Evolutionary conservation across 2,797 vertebrate species (phyloP).

Genomic region (Sciurus carolinensis): DNA sequence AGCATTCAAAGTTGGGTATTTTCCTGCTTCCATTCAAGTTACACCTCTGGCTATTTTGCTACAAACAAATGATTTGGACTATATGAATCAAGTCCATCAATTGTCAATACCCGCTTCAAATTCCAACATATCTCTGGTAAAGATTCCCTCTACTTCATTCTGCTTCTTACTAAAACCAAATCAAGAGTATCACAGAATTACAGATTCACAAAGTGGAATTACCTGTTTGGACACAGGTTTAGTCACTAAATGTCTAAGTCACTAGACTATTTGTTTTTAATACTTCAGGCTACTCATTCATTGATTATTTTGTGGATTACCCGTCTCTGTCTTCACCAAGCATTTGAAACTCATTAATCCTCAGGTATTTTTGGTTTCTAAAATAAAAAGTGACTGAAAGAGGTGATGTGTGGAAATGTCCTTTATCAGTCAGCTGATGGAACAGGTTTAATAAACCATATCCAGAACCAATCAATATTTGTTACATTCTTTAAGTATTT

Average conservation of each 20-base stretch:
- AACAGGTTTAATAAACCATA: constrained; percentile 39
- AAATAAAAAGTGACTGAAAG: constrained; percentile 10
- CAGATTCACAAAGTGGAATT: background rate
- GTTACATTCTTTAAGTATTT: constrained; percentile 43
- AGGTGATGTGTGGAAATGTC: constrained; percentile 22
- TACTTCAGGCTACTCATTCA: background rate
- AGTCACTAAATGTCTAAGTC: background rate
- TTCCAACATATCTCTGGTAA: background rate
- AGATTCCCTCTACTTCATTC: background rate
- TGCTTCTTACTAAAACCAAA: constrained; percentile 25
- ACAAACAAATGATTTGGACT: background rate
- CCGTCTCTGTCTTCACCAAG: background rate
- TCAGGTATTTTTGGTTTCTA: constrained; percentile 23
- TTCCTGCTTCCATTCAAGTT: constrained; percentile 9
- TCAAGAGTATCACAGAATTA: background rate
- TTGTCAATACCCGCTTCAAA: background rate
- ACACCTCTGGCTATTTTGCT: background rate
- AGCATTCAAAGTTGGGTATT: background rate
- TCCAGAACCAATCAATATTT: constrained; percentile 14
- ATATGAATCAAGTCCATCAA: background rate
- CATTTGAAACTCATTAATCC: constrained; percentile 62
- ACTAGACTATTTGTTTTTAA: constrained; percentile 36
- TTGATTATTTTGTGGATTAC: constrained; percentile 54
- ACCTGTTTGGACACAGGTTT: constrained; percentile 44
- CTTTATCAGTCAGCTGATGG: constrained; percentile 31